A percentile compares a stretch with the other conserved stretches of the same genome.
These are phyloP conservation scores for Phenacoccus solenopsis DNA, from an alignment of 1,140 invertebrate genomes.

Conservation along the genomic window DNA sequence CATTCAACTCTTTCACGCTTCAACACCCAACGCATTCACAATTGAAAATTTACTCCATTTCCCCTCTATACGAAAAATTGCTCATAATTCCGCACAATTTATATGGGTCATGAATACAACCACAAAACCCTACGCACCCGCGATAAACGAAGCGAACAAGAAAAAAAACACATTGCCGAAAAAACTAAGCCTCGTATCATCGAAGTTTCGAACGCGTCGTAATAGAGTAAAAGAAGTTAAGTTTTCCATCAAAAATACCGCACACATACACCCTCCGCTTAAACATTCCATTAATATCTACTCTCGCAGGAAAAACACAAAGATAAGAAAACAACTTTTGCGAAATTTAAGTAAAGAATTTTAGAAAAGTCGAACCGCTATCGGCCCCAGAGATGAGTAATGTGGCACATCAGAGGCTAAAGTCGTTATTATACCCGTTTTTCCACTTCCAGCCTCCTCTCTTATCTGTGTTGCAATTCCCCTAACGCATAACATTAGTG, in stretches of 20 bases:
- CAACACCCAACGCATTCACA: too few relatives aligned
- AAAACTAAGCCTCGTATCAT: too few relatives aligned
- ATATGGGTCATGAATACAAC: too few relatives aligned
- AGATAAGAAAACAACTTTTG: conserved; percentile 10
- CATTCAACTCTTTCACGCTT: too few relatives aligned
- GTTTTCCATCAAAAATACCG: conserved; percentile 11
- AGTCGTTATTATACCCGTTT: conserved; percentile 10
- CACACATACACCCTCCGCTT: background rate
- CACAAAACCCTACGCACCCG: too few relatives aligned
- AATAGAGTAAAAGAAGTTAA: background rate
- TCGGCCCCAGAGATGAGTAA: conserved; percentile 13
- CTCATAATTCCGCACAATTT: too few relatives aligned
- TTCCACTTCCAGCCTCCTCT: background rate
- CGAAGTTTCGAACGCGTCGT: too few relatives aligned
- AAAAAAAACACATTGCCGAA: too few relatives aligned
- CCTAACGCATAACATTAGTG: conserved; percentile 14
- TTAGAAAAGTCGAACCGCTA: conserved; percentile 15
- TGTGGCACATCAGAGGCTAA: conserved; percentile 14
- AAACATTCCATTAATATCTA: conserved; percentile 12
- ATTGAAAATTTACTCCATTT: too few relatives aligned
- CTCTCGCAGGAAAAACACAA: conserved; percentile 3
- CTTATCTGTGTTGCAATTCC: background rate
- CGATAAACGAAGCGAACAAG: too few relatives aligned
- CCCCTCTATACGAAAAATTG: too few relatives aligned
- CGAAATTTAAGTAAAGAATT: conserved; percentile 13